Evolutionary conservation across 2,797 vertebrate species (phyloP).

Genomic region (Borostomias antarcticus): DNA sequence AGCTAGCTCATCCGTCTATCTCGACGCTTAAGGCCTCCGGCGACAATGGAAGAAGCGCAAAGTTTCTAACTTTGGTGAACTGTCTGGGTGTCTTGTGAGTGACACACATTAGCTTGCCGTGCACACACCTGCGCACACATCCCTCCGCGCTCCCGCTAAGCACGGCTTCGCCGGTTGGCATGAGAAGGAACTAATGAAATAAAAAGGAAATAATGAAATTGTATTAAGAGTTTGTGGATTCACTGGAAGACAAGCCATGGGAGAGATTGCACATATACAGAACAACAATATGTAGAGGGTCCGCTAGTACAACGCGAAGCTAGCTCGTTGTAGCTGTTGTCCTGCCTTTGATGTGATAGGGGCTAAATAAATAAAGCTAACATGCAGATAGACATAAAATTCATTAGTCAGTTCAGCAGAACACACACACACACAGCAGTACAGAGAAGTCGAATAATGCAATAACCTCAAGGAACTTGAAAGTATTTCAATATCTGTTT

Average conservation of each 20-base stretch:
- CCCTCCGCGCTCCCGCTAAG: conserved; percentile 47
- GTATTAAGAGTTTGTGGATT: conserved; percentile 66
- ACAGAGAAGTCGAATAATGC: no score
- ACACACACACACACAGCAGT: not conserved
- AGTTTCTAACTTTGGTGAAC: conserved; percentile 35
- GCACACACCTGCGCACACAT: conserved; percentile 52
- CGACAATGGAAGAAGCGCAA: conserved; percentile 1
- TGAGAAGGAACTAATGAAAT: conserved; percentile 53
- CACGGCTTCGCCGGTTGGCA: conserved; percentile 48
- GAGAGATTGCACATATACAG: no score
- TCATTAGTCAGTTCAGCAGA: not conserved
- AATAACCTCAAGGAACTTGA: no score
- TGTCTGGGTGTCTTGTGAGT: no score
- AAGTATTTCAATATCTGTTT: no score
- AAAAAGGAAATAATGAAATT: conserved; percentile 67
- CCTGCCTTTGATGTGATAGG: not conserved
- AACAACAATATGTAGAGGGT: no score
- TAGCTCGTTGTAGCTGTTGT: conserved; percentile 12
- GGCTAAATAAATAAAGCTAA: conserved; percentile 3
- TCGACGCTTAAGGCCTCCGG: not conserved
- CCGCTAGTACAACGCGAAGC: not conserved
- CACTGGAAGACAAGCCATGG: not conserved
- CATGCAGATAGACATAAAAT: not conserved
- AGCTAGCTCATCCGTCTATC: not conserved
- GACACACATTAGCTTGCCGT: conserved; percentile 46